Base-by-base conservation (phyloP, 1,140 invertebrate species). In the Tetraneura akinire region DNA sequence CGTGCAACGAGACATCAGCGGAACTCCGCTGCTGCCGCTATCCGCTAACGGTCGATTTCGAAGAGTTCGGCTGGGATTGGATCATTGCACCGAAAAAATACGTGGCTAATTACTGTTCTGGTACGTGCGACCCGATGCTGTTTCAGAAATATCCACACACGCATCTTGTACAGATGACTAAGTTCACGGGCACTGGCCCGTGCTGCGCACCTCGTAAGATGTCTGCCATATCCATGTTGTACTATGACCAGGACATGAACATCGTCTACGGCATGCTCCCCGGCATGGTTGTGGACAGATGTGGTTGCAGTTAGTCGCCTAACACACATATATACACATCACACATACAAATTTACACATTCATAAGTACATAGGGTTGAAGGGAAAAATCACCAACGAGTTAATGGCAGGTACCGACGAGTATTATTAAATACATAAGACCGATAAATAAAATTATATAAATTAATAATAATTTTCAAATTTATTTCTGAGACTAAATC, bases 21-120 rank as follows among this genome's bases (percentile, higher is more conserved):
- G 93, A 96, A 83, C 89, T 90, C 6, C 89, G 94, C 29, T 96
- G 95, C 86, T 97, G 95, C 85, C 91, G 94, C n/a, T 96, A 96
- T 85, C 93, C 94, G 2, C 88, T 99, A n/a, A 94, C 93, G n/a
- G 95, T 99, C 18, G 94, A 98, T 87, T 99, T 99, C 86, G 93
- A 93, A 83, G 94, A 95, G 82, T 96, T 99, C 84, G 96, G 96
- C 14, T 98, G 97, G 96, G 95, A 98, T 84, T 99, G 96, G 93
- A 96, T 99, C 83, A 96, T 99, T 53, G 96, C 96, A 0, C 97
- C 97, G 0, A 94, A 94, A 83, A 91, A 92, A 82, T 99, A 98
- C 87, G 92, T 97, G 84, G 97, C 97, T 21, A 96, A 96, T 87
- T 98, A 96, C 87, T 99, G 97, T 87, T 92, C 93, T 80, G 97